Evolutionary conservation across 2,797 vertebrate genomes (phyloP).

Genomic region (Psittacula echo): DNA sequence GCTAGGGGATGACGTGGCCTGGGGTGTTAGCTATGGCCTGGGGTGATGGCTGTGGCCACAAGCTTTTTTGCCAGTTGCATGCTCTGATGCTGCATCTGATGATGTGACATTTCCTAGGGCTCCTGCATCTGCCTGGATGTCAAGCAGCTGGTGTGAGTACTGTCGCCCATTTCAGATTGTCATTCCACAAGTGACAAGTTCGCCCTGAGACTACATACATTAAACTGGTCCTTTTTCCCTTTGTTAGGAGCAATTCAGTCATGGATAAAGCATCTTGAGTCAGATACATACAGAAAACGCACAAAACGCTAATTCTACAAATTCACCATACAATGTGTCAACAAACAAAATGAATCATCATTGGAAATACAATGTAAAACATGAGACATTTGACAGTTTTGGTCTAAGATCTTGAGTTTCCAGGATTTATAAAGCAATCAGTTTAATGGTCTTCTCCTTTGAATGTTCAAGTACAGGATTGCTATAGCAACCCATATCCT

Average conservation of each 20-base stretch:
- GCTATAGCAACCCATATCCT: conserved; percentile 36
- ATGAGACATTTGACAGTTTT: neutral
- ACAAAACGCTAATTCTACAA: neutral
- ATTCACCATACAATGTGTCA: neutral
- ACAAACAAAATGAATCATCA: neutral
- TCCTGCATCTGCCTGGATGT: conserved; percentile 76
- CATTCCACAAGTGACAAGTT: conserved; percentile 64
- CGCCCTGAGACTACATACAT: conserved; percentile 55
- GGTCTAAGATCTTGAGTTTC: neutral
- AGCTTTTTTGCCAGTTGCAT: conserved; percentile 57
- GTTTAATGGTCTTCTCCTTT: neutral
- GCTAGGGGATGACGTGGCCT: conserved; percentile 71
- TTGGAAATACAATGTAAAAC: neutral
- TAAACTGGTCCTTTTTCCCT: conserved; percentile 54
- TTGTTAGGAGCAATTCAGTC: conserved; percentile 45
- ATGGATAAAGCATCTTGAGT: neutral
- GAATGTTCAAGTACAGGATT: conserved; percentile 15
- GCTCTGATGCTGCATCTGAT: conserved; percentile 69
- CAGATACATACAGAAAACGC: neutral
- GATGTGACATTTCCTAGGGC: conserved; percentile 79
- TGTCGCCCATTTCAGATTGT: conserved; percentile 65
- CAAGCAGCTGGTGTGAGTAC: conserved; percentile 70
- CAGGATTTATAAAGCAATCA: neutral
- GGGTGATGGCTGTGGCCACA: conserved; percentile 63
- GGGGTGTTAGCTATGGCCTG: conserved; percentile 74